Conservation (phyloP, 2,113 vertebrate species). For the Ciconia stormi region DNA sequence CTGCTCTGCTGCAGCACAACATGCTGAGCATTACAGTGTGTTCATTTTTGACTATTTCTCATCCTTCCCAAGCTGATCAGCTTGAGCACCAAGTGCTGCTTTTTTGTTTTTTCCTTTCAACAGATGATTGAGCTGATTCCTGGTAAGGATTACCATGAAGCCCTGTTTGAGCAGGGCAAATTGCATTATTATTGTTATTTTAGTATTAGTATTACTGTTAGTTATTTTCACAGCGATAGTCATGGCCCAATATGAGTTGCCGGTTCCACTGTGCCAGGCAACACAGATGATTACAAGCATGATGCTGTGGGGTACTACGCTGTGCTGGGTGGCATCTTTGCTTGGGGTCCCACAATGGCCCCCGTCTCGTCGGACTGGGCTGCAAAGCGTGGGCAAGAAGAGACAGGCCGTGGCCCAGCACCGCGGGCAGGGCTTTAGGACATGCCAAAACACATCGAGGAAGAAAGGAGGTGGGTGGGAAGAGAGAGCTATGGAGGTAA, state of each 20-base stretch:
- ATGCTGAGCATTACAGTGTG: neutral
- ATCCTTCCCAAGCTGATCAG: neutral
- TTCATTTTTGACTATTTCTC: neutral
- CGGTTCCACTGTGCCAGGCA: neutral
- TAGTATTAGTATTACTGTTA: neutral
- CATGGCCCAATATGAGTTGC: neutral
- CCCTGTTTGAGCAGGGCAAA: neutral
- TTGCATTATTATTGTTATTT: neutral
- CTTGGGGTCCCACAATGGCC: accelerated
- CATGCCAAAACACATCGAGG: neutral
- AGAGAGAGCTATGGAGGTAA: neutral
- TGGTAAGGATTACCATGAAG: neutral
- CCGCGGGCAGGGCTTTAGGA: neutral
- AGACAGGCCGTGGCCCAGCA: neutral
- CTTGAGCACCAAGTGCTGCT: neutral
- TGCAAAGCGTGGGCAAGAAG: accelerated
- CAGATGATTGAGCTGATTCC: neutral
- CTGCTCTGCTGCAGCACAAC: neutral
- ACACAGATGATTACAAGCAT: neutral
- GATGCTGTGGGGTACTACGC: accelerated
- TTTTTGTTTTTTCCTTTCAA: neutral
- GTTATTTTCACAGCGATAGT: neutral
- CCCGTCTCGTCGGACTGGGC: accelerated
- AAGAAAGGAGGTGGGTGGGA: neutral
- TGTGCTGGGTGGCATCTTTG: neutral